Percentiles rank a stretch among this genome's conserved stretches.
Evolutionary conservation across 2,113 vertebrate genomes (phyloP).

Genomic region (Toxotes jaculatrix): DNA sequence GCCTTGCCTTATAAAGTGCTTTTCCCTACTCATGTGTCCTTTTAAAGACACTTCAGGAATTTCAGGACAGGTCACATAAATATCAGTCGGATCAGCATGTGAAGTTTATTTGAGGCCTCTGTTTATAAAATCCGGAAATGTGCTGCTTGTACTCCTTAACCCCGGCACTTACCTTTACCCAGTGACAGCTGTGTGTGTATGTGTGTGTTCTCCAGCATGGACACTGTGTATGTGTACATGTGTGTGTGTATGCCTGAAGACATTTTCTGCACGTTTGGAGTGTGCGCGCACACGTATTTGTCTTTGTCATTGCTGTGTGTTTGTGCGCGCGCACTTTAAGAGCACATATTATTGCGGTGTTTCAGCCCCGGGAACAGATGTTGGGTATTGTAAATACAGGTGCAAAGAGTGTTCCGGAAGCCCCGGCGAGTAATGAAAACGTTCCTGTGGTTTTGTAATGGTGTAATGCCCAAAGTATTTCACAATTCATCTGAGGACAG

Average conservation of each 20-base stretch:
- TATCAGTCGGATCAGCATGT: constrained; percentile 88
- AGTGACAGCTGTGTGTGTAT: constrained; percentile 58
- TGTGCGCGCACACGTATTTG: constrained; percentile 46
- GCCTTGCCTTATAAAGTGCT: constrained; percentile 90
- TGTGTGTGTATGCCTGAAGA: constrained; percentile 25
- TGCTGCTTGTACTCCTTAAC: constrained; percentile 77
- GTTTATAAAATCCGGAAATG: constrained; percentile 88
- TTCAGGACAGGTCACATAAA: constrained; percentile 87
- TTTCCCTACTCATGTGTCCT: constrained; percentile 87
- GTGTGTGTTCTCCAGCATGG: constrained; percentile 7
- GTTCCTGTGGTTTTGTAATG: constrained; percentile 64
- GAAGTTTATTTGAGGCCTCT: constrained; percentile 85
- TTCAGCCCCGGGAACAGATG: constrained; percentile 79
- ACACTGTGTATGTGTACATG: too few species aligned
- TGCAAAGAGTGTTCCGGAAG: constrained; percentile 78
- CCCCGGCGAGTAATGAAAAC: constrained; percentile 69
- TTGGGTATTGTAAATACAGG: constrained; percentile 82
- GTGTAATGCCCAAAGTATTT: constrained; percentile 75
- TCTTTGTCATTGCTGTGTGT: constrained; percentile 38
- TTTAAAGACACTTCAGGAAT: constrained; percentile 90
- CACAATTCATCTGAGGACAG: constrained; percentile 65
- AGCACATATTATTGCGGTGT: constrained; percentile 68
- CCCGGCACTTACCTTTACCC: constrained; percentile 69
- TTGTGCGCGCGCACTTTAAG: constrained; percentile 42
- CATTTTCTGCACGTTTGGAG: constrained; percentile 32